These are phyloP conservation scores for Cyanoramphus novaezelandiae DNA, from an alignment of 2,113 vertebrate species.

Conservation along the genomic window DNA sequence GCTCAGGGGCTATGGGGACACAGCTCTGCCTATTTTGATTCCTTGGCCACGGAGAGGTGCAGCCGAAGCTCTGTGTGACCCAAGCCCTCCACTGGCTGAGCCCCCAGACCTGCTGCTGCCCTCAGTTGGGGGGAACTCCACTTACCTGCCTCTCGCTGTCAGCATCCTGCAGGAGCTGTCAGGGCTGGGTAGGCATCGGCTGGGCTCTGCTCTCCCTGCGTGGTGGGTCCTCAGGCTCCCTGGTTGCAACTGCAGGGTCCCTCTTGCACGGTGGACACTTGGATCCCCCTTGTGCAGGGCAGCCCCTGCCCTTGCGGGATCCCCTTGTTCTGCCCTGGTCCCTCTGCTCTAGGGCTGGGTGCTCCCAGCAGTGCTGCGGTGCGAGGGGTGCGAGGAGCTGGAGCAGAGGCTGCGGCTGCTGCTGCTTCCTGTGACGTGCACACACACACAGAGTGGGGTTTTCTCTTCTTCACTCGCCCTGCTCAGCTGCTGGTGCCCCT, in stretches of 20 bases:
- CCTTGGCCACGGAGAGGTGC: neutral
- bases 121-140: accelerated
- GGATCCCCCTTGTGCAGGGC: no score
- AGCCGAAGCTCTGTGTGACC: neutral
- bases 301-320: accelerated
- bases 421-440: neutral
- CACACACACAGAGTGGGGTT: accelerated
- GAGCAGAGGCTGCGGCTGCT: neutral
- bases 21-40: neutral
- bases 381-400: accelerated
- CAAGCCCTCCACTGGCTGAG: no score
- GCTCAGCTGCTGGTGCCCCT: neutral
- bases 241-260: no score
- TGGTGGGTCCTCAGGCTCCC: neutral
- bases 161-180: accelerated
- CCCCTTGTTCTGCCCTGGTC: accelerated
- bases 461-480: neutral
- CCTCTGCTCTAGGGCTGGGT: neutral
- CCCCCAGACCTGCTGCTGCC: neutral
- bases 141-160: neutral
- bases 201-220: neutral
- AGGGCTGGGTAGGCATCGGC: neutral
- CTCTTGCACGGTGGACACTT: no score
- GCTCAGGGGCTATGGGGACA: neutral
- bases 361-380: accelerated